Conservation (phyloP, 35 echinoderm and acorn worm species). For the Apostichopus parvimensis region DNA sequence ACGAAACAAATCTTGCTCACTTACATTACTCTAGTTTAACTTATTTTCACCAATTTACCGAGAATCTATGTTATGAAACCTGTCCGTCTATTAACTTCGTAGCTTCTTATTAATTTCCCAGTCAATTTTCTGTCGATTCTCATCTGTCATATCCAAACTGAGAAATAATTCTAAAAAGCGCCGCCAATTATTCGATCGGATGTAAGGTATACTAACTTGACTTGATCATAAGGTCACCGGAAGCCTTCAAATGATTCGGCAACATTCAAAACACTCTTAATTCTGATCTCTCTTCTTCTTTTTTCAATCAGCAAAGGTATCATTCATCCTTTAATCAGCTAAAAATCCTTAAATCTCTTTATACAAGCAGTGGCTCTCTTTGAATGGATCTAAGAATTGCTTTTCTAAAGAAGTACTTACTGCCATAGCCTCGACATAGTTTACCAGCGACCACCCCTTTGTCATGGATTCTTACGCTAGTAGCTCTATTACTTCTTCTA, state of each 20-base stretch:
- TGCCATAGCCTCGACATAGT: not conserved
- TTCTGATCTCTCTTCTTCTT: not conserved
- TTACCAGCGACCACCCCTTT: constrained; percentile 2
- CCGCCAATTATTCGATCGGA: no score
- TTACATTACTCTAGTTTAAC: no score
- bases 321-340: not conserved
- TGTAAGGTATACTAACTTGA: no score
- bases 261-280: not conserved
- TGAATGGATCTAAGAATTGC: not conserved
- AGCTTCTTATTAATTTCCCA: no score
- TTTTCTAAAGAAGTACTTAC: not conserved
- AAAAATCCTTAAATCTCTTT: constrained; percentile 28
- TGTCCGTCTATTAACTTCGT: no score
- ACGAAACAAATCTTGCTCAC: no score
- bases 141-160: no score
- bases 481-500: not conserved
- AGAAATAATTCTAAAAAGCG: no score
- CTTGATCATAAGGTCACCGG: not conserved
- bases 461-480: not conserved
- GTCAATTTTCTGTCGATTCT: no score
- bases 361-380: constrained; percentile 1
- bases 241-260: not conserved
- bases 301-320: constrained; percentile 1
- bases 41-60: no score
- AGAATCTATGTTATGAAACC: no score